These are phyloP conservation scores for Coregonus sp. DNA, from an alignment of 2,797 vertebrate genomes.

Conservation along the genomic window DNA sequence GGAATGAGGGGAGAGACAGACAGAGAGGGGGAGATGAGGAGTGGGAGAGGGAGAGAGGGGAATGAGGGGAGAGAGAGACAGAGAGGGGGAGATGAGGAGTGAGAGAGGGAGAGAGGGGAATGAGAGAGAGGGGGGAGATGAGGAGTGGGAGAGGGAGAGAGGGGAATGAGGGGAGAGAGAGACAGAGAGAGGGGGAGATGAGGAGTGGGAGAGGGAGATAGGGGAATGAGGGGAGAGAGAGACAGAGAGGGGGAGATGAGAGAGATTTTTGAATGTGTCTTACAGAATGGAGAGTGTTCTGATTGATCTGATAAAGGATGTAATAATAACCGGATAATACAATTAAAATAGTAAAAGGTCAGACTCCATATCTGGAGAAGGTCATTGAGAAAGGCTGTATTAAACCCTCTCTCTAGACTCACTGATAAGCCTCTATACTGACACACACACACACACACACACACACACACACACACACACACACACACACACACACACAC, in stretches of 20 bases:
- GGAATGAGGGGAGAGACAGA: too few species aligned
- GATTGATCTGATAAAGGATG: conserved; percentile 16
- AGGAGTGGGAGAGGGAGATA: background rate
- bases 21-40: background rate
- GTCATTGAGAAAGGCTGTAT: conserved; percentile 1
- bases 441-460: conserved; percentile 4
- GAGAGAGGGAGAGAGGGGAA: background rate
- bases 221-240: background rate
- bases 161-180: background rate
- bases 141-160: background rate
- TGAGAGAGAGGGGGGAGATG: background rate
- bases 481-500: too few species aligned
- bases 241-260: background rate
- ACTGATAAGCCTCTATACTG: background rate
- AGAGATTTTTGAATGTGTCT: conserved; percentile 2
- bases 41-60: background rate
- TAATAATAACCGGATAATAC: conserved; percentile 40
- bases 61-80: background rate
- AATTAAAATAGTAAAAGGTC: conserved; percentile 47
- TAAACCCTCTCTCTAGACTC: background rate
- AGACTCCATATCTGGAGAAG: conserved; percentile 6
- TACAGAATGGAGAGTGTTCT: conserved; percentile 7
- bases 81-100: background rate
- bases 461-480: too few species aligned
- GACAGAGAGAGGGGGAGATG: background rate